Evolutionary conservation across 2,797 vertebrate genomes (phyloP), one percentile per base, ranked within the genome.

Genomic region (Poeciliopsis presidionis): DNA sequence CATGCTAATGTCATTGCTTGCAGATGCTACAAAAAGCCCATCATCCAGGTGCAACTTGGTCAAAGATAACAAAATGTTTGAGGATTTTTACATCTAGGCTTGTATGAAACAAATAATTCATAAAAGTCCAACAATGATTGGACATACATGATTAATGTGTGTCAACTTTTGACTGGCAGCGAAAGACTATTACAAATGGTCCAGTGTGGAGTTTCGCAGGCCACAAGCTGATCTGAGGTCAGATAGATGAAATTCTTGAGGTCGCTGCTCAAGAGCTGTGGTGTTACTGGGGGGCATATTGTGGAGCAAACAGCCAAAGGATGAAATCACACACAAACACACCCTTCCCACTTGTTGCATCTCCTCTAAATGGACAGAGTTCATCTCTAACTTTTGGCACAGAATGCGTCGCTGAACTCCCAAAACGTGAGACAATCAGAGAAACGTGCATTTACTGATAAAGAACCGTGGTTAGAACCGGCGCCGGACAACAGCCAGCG

Each of bases 341-440:
- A 73, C 67, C 30, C 76, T 43, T 75, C 76, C 81, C 78, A 86
- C 47, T 73, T 78, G 70, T 51, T 75, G 74, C 72, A 53, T 75
- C 73, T 84, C 61, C 69, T 77, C 74, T 79, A 81, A 90, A 85
- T 90, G 88, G 89, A 90, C 75, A 89, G 86, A 92, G 81, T 73
- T 30, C 20, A 80, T 90, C 73, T 69, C 49, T 85, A 79, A 95
- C 81, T 88, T 86, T 78, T 93, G 86, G 59, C 80, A 88, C 84
- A 49, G 30, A 84, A 89, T 43, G 39, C 77, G 85, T 46, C 83
- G 49, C 82, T 81, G 84, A 88, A 80, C 79, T 87, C 82, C 91
- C 90, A 93, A 93, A 93, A 91, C 86, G 73, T 72, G 85, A 86
- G 89, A 95, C 92, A 91, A 93, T 94, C 85, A 90, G 61, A 82